Evolutionary conservation across 2,113 vertebrate species (phyloP).

Genomic region (Halichoerus grypus): DNA sequence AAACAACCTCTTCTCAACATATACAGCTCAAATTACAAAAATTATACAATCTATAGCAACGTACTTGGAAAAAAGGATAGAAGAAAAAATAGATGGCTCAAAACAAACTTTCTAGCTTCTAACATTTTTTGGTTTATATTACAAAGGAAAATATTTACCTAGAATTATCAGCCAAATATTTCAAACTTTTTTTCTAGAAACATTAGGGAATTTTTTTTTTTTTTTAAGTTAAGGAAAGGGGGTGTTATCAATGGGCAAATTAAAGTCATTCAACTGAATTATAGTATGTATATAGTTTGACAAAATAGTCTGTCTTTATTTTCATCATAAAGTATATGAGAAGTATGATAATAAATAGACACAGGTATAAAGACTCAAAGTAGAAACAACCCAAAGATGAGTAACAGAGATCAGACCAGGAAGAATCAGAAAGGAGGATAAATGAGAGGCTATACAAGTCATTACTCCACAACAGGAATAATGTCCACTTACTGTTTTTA

Average conservation of each 20-base stretch:
- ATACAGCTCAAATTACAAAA: background rate
- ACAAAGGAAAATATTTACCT: background rate
- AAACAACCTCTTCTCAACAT: background rate
- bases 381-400: background rate
- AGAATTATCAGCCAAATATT: background rate
- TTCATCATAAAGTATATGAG: background rate
- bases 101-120: background rate
- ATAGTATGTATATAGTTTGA: background rate
- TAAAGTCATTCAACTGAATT: background rate
- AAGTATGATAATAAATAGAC: background rate
- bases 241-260: background rate
- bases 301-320: background rate
- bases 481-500: background rate
- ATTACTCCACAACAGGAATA: background rate
- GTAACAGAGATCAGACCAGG: background rate
- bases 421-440: background rate
- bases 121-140: background rate
- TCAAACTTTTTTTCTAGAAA: constrained; percentile 33
- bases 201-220: background rate
- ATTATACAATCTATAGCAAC: background rate
- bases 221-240: background rate
- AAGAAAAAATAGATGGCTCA: background rate
- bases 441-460: background rate
- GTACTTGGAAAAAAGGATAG: background rate
- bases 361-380: background rate